A percentile compares a stretch with the other conserved stretches of the same genome.
These are phyloP conservation scores for Galago senegalensis DNA, from an alignment of 2,797 vertebrate species.

Conservation along the genomic window DNA sequence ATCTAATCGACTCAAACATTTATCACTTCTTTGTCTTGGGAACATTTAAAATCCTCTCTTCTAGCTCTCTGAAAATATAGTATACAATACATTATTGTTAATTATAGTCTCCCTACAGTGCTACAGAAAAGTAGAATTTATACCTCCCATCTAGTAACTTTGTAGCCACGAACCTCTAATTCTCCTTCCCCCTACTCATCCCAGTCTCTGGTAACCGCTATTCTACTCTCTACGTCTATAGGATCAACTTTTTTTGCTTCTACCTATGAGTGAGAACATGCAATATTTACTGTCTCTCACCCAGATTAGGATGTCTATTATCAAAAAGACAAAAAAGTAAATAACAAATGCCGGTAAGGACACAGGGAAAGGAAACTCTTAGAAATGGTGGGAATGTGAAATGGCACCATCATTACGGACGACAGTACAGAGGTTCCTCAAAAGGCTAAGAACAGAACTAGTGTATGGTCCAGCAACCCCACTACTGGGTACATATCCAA, in stretches of 20 bases:
- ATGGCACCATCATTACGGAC: neutral
- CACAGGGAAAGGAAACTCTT: neutral
- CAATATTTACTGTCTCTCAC: neutral
- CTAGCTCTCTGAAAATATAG: neutral
- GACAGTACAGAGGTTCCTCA: neutral
- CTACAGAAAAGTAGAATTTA: neutral
- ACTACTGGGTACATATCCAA: neutral
- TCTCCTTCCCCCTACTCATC: neutral
- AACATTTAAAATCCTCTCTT: neutral
- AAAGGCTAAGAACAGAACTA: neutral
- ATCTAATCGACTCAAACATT: neutral
- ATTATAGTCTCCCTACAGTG: neutral
- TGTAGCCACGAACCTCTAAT: too few species aligned
- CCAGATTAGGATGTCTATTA: neutral
- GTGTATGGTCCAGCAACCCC: neutral
- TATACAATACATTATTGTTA: neutral
- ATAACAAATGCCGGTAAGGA: neutral
- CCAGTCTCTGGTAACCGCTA: neutral
- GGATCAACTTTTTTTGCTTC: neutral
- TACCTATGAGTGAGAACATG: neutral
- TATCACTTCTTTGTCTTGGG: neutral
- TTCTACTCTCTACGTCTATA: neutral
- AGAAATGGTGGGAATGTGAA: neutral
- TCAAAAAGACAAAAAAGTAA: neutral
- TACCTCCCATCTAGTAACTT: neutral